Evolutionary conservation across 2,797 vertebrate genomes (phyloP), one percentile per base, ranked within the genome.

Genomic region (Lerista edwardsae): DNA sequence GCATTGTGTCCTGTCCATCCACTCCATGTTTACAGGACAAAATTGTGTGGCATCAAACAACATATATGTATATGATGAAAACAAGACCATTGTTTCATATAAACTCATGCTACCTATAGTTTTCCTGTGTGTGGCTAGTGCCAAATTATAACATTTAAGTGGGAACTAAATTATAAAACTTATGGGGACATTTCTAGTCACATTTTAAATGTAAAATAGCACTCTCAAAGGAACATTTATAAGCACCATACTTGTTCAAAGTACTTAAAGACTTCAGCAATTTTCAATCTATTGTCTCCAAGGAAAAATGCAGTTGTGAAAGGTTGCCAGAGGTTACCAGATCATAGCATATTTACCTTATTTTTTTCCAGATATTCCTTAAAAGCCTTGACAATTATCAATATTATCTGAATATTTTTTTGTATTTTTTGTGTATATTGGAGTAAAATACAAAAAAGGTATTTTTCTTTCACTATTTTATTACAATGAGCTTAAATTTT

Each of bases 341-440:
- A 92, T 1, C n/a, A 86, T 1, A 80, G 72, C 75, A 87, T 55
- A 19, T 89, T 57, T 36, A 76, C 79, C 3, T 91, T 11, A 90
- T 90, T 90, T 73, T 71, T 3, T 29, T 34, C 27, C 55, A 39
- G 31, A 61, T 75, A 80, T 25, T 82, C 79, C 72, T 71, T 79
- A 69, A 62, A 21, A 64, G 21, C 25, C 86, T 74, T 91, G 91
- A 89, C 82, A 87, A 73, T 72, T 47, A 90, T 61, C 29, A 87
- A 8, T 27, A 36, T 15, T 85, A 85, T 83, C 7, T 79, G 85
- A 86, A 84, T 88, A 64, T 62, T 91, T 47, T 91, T 47, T 85
- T 91, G 51, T 31, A 19, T 85, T 86, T 90, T 76, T 91, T 67
- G 85, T 85, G 85, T 90, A 85, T 8, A 91, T 64, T 90, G 86